Evolutionary conservation across 2,113 vertebrate species (phyloP).

Genomic region (Forbesichthys papilliferus): DNA sequence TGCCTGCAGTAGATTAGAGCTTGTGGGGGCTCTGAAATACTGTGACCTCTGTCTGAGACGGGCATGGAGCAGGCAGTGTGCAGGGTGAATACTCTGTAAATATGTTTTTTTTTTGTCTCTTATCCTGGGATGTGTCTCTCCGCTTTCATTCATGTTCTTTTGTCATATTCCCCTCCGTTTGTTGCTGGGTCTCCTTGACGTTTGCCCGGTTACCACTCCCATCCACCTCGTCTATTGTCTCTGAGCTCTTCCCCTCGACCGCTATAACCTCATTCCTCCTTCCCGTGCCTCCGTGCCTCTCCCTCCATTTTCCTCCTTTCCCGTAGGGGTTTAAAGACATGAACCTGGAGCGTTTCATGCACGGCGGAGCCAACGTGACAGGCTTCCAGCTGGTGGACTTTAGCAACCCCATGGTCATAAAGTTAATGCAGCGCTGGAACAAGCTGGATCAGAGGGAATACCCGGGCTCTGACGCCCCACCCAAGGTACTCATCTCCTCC

Average conservation of each 20-base stretch:
- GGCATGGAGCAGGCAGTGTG: neutral
- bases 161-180: neutral
- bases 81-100: neutral
- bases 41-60: neutral
- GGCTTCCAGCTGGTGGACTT: conserved; percentile 99
- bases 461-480: conserved; percentile 92
- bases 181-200: neutral
- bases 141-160: neutral
- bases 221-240: neutral
- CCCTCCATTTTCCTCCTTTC: neutral
- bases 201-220: neutral
- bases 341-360: conserved; percentile 97
- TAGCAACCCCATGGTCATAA: conserved; percentile 94
- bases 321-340: conserved; percentile 97
- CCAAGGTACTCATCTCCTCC: conserved; percentile 82
- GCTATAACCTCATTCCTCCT: neutral
- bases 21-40: no score
- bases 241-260: neutral
- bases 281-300: conserved; percentile 7
- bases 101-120: neutral
- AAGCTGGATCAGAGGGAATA: conserved; percentile 98
- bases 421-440: conserved; percentile 99
- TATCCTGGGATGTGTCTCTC: neutral
- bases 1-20: no score
- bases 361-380: conserved; percentile 96